A percentile compares a stretch with the other conserved stretches of the same genome.
These are phyloP conservation scores for Hydraecia micacea DNA, from an alignment of 2,888 invertebrate genomes.

Conservation along the genomic window DNA sequence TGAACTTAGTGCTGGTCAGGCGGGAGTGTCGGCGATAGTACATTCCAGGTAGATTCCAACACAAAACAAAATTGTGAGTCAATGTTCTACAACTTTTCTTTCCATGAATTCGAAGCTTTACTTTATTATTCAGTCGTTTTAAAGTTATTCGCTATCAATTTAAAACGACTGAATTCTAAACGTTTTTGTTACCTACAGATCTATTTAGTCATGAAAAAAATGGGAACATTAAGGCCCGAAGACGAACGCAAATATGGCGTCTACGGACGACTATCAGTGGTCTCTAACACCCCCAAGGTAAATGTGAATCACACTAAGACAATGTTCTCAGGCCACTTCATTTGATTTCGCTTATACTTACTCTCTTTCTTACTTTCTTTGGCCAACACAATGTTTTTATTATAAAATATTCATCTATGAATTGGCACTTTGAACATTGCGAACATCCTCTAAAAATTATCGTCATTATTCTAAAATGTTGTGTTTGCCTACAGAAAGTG, in stretches of 20 bases:
- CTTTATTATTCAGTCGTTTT: too few relatives aligned
- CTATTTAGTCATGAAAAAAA: conserved; percentile 92
- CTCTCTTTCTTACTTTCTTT: conserved; percentile 60
- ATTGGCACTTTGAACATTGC: conserved; percentile 79
- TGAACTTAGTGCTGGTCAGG: too few relatives aligned
- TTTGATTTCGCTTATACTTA: conserved; percentile 50
- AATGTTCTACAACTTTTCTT: conserved; percentile 1
- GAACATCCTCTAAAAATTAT: conserved; percentile 45
- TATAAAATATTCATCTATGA: conserved; percentile 64
- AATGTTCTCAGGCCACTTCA: conserved; percentile 81
- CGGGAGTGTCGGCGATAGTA: too few relatives aligned
- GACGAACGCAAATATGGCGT: conserved; percentile 92
- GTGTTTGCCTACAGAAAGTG: conserved; percentile 86
- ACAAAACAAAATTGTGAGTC: neutral
- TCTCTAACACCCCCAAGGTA: conserved; percentile 84
- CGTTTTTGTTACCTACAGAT: conserved; percentile 76
- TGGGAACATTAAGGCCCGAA: conserved; percentile 91
- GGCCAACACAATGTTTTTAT: conserved; percentile 79
- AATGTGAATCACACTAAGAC: conserved; percentile 41
- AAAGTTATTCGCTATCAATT: neutral
- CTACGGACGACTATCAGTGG: conserved; percentile 87
- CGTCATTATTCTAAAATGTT: conserved; percentile 70
- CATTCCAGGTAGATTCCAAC: neutral
- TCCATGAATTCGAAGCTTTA: neutral
- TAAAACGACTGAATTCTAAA: neutral